Percentiles rank a stretch among this genome's conserved stretches.
These are phyloP conservation scores for Cremastobaeus sp. DNA, from an alignment of 2,888 invertebrate species.

Conservation along the genomic window DNA sequence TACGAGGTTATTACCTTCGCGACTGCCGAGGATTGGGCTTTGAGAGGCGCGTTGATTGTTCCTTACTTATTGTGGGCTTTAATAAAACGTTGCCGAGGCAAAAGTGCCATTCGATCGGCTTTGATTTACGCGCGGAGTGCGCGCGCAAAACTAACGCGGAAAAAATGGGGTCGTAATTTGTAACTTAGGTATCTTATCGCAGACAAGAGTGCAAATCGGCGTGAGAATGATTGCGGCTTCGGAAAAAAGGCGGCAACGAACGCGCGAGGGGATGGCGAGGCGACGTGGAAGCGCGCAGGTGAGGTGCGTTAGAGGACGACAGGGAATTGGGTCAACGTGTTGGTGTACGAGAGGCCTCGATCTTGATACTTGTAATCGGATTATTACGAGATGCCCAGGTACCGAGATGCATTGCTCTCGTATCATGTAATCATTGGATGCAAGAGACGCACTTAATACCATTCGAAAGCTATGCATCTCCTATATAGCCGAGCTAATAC, in stretches of 20 bases:
- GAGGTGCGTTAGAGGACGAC: slow-evolving; percentile 8
- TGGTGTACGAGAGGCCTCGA: slow-evolving; percentile 45
- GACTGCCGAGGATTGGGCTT: too few species aligned
- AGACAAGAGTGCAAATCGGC: slow-evolving; percentile 27
- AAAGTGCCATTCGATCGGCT: slow-evolving; percentile 29
- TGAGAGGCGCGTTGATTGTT: too few species aligned
- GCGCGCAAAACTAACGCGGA: slow-evolving; percentile 15
- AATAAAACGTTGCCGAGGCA: too few species aligned
- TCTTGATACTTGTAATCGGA: slow-evolving; percentile 57
- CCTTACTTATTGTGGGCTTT: too few species aligned
- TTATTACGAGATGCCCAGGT: slow-evolving; percentile 54
- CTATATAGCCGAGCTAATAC: slow-evolving; percentile 40
- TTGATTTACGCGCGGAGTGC: slow-evolving; percentile 21
- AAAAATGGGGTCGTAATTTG: slow-evolving; percentile 33
- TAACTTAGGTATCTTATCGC: slow-evolving; percentile 29
- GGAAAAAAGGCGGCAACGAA: too few species aligned
- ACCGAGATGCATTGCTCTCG: slow-evolving; percentile 55
- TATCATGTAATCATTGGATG: slow-evolving; percentile 49
- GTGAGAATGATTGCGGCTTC: slow-evolving; percentile 20
- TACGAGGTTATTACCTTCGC: too few species aligned
- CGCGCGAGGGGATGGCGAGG: background rate
- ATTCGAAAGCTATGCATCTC: slow-evolving; percentile 54
- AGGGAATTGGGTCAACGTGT: slow-evolving; percentile 50
- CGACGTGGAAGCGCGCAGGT: slow-evolving; percentile 23
- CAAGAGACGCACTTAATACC: slow-evolving; percentile 54